Evolutionary conservation across 1,140 invertebrate genomes (phyloP).

Genomic region (Calephelis nemesis): DNA sequence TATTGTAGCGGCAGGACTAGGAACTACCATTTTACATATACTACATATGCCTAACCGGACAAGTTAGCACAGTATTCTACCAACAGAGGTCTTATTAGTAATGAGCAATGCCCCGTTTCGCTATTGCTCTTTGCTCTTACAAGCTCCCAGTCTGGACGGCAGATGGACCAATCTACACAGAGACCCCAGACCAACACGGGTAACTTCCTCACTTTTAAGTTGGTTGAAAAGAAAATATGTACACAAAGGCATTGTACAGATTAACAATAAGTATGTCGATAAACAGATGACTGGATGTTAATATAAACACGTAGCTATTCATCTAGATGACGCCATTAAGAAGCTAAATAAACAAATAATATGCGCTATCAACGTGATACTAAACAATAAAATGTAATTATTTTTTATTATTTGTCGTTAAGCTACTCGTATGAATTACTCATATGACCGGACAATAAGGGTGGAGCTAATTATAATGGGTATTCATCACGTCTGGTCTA

Average conservation of each 20-base stretch:
- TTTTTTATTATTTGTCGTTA: constrained; percentile 3
- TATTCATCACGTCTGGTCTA: too few species aligned
- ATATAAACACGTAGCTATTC: constrained; percentile 26
- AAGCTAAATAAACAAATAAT: constrained; percentile 19
- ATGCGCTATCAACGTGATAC: background rate
- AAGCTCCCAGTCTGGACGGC: too few species aligned
- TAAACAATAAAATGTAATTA: constrained; percentile 5
- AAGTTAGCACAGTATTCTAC: too few species aligned
- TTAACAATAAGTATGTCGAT: constrained; percentile 29
- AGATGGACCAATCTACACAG: too few species aligned
- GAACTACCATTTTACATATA: too few species aligned
- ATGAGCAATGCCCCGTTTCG: too few species aligned
- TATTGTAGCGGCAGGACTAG: too few species aligned
- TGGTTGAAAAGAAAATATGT: background rate
- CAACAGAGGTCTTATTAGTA: too few species aligned
- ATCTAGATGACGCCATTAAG: constrained; percentile 21
- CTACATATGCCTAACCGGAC: too few species aligned
- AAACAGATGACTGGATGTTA: constrained; percentile 24
- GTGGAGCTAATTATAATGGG: background rate
- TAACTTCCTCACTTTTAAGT: too few species aligned
- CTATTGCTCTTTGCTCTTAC: too few species aligned
- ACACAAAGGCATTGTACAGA: constrained; percentile 28
- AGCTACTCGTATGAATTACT: background rate
- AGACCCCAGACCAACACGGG: too few species aligned
- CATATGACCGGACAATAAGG: background rate